Conservation (phyloP, 2,888 invertebrate species). For the Drosophila ustulata region DNA sequence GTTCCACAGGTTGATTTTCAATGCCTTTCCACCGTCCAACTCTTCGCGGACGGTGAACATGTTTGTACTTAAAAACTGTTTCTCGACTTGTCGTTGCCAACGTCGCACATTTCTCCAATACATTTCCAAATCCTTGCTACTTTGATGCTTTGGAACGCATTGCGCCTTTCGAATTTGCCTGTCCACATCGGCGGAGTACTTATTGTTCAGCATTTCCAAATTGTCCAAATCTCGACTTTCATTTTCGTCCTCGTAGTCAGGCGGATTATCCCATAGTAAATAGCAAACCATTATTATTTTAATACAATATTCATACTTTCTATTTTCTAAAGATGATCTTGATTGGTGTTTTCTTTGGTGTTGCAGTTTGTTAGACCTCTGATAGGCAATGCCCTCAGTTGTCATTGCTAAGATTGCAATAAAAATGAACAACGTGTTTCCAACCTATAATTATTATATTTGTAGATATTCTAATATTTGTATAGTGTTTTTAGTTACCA, state of each 20-base stretch:
- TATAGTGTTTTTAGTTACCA: constrained; percentile 12
- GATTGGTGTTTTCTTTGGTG: not conserved
- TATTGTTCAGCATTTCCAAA: not conserved
- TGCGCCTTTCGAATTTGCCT: not conserved
- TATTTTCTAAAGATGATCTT: not conserved
- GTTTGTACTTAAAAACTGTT: constrained; percentile 6
- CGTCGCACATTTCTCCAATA: constrained; percentile 24
- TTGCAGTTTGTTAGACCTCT: not conserved
- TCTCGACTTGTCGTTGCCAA: constrained; percentile 35
- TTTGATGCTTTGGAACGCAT: constrained; percentile 26
- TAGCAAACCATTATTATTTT: constrained; percentile 34
- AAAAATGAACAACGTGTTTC: not conserved
- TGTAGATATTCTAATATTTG: not conserved
- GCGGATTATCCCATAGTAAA: constrained; percentile 26
- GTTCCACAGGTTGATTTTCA: constrained; percentile 28
- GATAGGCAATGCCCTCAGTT: not conserved
- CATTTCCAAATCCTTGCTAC: not conserved
- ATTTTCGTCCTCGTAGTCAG: constrained; percentile 12
- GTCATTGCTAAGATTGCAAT: not conserved
- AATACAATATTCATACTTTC: constrained; percentile 33
- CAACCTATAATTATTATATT: not conserved
- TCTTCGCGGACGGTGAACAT: constrained; percentile 19
- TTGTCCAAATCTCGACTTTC: not conserved
- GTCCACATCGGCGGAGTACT: not conserved
- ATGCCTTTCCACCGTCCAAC: constrained; percentile 2